Evolutionary conservation across 2,888 invertebrate genomes (phyloP), one percentile per base, ranked within the genome.

Genomic region (Drosophila rubida): DNA sequence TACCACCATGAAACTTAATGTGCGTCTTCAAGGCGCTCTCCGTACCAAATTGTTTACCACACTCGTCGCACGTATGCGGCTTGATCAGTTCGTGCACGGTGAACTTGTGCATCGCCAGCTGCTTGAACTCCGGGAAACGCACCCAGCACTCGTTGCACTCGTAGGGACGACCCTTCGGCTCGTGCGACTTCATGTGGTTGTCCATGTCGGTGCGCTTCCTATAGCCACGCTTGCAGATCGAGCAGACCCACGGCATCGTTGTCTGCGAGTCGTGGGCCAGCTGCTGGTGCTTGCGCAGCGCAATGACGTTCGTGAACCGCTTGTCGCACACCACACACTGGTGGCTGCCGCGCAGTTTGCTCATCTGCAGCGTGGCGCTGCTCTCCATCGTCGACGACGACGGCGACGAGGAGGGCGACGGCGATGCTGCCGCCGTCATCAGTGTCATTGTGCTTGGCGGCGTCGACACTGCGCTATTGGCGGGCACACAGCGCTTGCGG

Each of bases 91-190:
- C 81, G 41, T 90, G 90, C 48, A 90, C 90, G 50, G 90, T 90
- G 68, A 90, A 74, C 66, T 90, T 90, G 78, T 90, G 90, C 78
- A 90, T 67, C 22, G 89, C 90, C 14, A 90, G 68, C 49, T 90
- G 90, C 27, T 90, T 90, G 44, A 87, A 87, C 16, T 90, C 80
- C 16, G 90, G 90, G 48, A 90, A 90, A 2, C 90, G 88, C 23
- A 90, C 90, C 53, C 75, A 82, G 23, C 90, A 90, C 68, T 90
- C 90, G n/a, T 88, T 90, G 58, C 90, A 90, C 64, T 90, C 90
- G 13, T 88, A 90, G 22, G 90, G 90, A 6, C 90, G 74, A 0
- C 90, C 90, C 63, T 89, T 90, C 39, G 82, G 84, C 62, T 90
- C 87, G 46, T 90, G 90, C 9, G 90, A 87, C 50, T 90, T 90